Conservation (phyloP, 2,797 vertebrate species). For the Poeciliopsis infans region DNA sequence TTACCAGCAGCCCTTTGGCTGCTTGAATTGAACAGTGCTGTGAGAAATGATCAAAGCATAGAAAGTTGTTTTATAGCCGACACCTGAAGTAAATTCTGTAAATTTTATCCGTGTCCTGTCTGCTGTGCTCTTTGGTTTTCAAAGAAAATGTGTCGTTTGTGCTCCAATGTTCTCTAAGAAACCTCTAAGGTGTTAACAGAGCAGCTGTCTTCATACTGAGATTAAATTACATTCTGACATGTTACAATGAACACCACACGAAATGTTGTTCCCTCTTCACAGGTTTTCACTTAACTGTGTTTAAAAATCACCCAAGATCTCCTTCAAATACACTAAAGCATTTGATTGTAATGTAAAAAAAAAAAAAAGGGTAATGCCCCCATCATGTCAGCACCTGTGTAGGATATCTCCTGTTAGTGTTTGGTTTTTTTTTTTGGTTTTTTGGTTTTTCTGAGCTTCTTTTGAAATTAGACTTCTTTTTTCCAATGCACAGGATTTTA, state of each 20-base stretch:
- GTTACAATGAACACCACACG: not conserved
- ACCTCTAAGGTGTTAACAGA: not conserved
- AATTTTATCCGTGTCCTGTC: not conserved
- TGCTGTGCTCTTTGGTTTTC: not conserved
- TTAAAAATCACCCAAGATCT: not conserved
- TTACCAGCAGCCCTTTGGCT: not conserved
- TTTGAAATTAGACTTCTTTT: not conserved
- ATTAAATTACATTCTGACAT: not conserved
- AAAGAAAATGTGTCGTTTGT: not conserved
- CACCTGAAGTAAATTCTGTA: not conserved
- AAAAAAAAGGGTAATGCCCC: not conserved
- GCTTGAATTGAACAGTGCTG: not conserved
- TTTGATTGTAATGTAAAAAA: not conserved
- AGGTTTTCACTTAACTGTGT: not conserved
- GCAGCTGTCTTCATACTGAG: not conserved
- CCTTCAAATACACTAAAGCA: not conserved
- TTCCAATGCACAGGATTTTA: conserved; percentile 10
- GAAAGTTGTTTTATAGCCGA: not conserved
- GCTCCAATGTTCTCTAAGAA: not conserved
- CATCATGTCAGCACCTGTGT: not conserved
- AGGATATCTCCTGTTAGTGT: not conserved
- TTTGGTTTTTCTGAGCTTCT: not conserved
- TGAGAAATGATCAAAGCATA: not conserved
- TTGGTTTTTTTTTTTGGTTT: not conserved
- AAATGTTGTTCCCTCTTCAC: not conserved